These are phyloP conservation scores for Dicyema japonicum DNA, from an alignment of 1,140 invertebrate genomes.

Conservation along the genomic window DNA sequence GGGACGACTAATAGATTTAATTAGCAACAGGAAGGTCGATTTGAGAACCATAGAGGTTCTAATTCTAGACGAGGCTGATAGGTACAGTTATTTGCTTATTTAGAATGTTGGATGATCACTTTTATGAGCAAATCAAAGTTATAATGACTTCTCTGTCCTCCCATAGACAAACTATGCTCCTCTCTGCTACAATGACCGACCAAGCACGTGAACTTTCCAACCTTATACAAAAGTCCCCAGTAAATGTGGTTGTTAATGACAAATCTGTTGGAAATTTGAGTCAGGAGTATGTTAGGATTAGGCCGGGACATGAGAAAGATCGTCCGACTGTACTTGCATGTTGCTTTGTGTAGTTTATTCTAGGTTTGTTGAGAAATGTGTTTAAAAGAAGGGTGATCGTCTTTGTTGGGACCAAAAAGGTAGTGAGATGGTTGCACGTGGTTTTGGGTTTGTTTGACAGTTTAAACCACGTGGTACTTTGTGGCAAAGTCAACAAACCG, in stretches of 20 bases:
- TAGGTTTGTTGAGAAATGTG: constrained; percentile 59
- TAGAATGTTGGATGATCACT: constrained; percentile 91
- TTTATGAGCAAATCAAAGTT: constrained; percentile 87
- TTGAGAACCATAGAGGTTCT: constrained; percentile 67
- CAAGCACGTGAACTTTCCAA: constrained; percentile 43
- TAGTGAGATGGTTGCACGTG: constrained; percentile 61
- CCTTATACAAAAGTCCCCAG: constrained; percentile 54
- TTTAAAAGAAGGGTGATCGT: constrained; percentile 63
- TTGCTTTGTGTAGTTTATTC: no score
- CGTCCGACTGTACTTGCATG: constrained; percentile 54
- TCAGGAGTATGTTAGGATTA: constrained; percentile 71
- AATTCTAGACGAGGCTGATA: constrained; percentile 49
- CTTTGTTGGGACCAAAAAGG: constrained; percentile 72
- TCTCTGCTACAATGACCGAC: constrained; percentile 93
- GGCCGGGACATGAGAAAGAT: constrained; percentile 43
- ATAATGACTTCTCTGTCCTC: constrained; percentile 42
- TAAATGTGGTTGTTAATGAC: constrained; percentile 57
- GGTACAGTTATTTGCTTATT: no score
- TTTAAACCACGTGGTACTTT: no score
- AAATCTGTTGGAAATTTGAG: constrained; percentile 68
- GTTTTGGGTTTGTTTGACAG: constrained; percentile 53
- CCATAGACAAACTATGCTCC: constrained; percentile 77
- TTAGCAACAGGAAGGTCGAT: constrained; percentile 88
- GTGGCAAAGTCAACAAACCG: no score
- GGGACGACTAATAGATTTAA: constrained; percentile 86